A percentile compares a stretch with the other conserved stretches of the same genome.
Conservation (phyloP, 2,113 vertebrate species). For the Pterocles gutturalis region DNA sequence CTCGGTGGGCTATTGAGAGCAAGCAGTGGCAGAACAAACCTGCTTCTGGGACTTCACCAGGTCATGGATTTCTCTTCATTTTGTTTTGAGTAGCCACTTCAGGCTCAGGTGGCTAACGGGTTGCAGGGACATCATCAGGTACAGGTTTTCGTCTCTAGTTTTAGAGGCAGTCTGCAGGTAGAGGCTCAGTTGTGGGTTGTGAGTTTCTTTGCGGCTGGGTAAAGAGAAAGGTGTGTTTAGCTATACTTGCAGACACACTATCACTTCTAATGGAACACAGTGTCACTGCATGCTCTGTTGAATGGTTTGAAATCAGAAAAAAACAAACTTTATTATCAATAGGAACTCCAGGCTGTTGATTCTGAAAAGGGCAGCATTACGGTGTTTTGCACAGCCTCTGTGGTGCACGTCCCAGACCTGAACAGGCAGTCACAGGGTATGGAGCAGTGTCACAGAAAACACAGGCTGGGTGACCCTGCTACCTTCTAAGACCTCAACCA, state of each 20-base stretch:
- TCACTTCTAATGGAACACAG: background rate
- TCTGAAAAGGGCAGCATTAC: background rate
- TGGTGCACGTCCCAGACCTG: background rate
- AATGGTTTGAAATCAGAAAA: background rate
- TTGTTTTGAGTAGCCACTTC: background rate
- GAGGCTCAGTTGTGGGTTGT: background rate
- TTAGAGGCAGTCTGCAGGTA: background rate
- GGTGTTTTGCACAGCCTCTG: background rate
- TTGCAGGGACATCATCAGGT: background rate
- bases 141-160: background rate
- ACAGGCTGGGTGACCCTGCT: background rate
- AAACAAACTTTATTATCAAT: background rate
- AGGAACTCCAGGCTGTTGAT: background rate
- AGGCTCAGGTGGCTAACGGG: background rate
- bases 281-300: background rate
- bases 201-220: background rate
- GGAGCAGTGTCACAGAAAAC: background rate
- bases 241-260: accelerated
- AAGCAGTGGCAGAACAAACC: background rate
- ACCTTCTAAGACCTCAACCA: background rate
- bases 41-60: background rate
- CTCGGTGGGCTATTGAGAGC: background rate
- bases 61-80: background rate
- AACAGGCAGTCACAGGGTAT: background rate
- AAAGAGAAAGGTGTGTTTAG: background rate